Percentiles rank a stretch among this genome's conserved stretches.
Evolutionary conservation across 1,140 invertebrate species (phyloP).

Genomic region (Zeugodacus cucurbitae): DNA sequence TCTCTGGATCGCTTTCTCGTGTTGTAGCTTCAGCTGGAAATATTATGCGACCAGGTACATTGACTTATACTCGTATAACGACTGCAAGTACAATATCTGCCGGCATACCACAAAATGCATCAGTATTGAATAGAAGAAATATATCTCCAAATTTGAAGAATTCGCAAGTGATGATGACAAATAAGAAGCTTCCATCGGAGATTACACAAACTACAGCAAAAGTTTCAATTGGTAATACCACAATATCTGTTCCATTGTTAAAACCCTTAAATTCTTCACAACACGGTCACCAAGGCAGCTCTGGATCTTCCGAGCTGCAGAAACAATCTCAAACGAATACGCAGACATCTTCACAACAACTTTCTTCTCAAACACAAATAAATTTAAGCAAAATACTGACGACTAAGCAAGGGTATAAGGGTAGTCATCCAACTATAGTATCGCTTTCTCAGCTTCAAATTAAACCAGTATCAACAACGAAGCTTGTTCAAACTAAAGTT

Average conservation of each 20-base stretch:
- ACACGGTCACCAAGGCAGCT: conserved; percentile 48
- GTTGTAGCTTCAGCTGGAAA: background rate
- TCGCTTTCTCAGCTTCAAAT: conserved; percentile 60
- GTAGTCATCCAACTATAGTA: conserved; percentile 57
- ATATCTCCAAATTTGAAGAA: conserved; percentile 39
- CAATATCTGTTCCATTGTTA: conserved; percentile 72
- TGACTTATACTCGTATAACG: background rate
- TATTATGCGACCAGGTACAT: background rate
- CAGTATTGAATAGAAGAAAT: background rate
- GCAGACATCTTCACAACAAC: conserved; percentile 44
- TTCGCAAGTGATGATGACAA: conserved; percentile 56
- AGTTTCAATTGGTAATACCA: conserved; percentile 72
- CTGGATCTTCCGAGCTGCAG: conserved; percentile 48
- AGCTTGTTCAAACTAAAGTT: conserved; percentile 60
- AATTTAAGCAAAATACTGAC: conserved; percentile 56
- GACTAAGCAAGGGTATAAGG: conserved; percentile 52
- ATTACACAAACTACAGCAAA: conserved; percentile 63
- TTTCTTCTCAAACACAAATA: conserved; percentile 45
- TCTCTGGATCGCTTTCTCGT: background rate
- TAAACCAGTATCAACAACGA: conserved; percentile 55
- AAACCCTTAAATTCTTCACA: conserved; percentile 64
- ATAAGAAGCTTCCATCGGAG: conserved; percentile 55
- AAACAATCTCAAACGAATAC: conserved; percentile 52
- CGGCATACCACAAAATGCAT: background rate
- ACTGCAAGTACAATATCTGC: background rate